phyloP scores from a whole-genome alignment of 2,888 invertebrate species.

The Ophion ellenae region DNA sequence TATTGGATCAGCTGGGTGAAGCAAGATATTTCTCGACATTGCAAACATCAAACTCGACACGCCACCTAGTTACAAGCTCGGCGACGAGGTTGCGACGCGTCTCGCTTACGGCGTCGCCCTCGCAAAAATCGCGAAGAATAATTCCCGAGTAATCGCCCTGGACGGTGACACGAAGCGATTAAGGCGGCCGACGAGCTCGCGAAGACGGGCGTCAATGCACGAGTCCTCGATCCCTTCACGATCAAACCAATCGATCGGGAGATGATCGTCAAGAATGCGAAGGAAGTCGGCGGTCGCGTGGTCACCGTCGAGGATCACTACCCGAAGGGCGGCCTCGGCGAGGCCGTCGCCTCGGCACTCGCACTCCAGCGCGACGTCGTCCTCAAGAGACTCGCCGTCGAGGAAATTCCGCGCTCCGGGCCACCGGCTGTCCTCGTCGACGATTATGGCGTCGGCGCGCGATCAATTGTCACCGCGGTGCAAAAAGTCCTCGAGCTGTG shows the following conservation, averaged over 20 bases:
- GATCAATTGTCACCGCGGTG: too few relatives aligned
- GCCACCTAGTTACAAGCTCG: too few relatives aligned
- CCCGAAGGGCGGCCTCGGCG: conserved; percentile 97
- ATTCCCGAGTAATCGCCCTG: too few relatives aligned
- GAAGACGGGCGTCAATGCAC: conserved; percentile 89
- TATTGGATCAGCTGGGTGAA: too few relatives aligned
- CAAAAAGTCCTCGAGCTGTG: too few relatives aligned
- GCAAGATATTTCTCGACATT: too few relatives aligned
- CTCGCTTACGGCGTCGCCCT: too few relatives aligned
- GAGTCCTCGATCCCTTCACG: conserved; percentile 98
- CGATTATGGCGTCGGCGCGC: conserved; percentile 95
- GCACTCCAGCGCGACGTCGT: conserved; percentile 89
- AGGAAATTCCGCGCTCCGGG: conserved; percentile 97
- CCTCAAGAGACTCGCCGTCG: conserved; percentile 81
- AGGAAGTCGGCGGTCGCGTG: conserved; percentile 91
- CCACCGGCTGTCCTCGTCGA: conserved; percentile 94
- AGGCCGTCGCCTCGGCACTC: conserved; percentile 94
- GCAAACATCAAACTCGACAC: too few relatives aligned
- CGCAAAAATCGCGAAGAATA: too few relatives aligned
- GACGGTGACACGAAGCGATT: conserved; percentile 95
- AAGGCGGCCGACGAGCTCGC: conserved; percentile 91
- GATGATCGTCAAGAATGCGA: conserved; percentile 90
- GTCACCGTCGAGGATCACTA: conserved; percentile 99
- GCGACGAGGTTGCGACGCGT: too few relatives aligned
- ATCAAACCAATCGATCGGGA: conserved; percentile 96